Evolutionary conservation across 2,888 invertebrate species (phyloP).

Genomic region (Plagodis pulveraria): DNA sequence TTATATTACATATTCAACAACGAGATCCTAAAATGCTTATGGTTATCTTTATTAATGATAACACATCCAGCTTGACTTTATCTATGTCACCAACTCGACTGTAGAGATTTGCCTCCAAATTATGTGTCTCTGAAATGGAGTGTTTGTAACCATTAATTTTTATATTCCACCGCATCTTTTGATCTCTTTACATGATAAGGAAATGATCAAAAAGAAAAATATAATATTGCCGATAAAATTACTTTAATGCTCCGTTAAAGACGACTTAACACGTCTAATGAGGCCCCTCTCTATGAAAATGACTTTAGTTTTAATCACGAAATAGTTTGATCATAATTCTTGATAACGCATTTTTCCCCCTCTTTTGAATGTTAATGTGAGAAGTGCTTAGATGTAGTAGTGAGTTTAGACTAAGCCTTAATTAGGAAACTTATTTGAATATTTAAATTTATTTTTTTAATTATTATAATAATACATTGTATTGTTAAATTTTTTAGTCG

Average conservation of each 20-base stretch:
- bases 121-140: conserved; percentile 65
- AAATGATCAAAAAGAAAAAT: conserved; percentile 44
- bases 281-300: conserved; percentile 41
- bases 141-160: conserved; percentile 76
- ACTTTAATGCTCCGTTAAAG: conserved; percentile 37
- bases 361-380: conserved; percentile 35
- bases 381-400: conserved; percentile 17
- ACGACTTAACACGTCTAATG: conserved; percentile 46
- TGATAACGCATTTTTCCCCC: conserved; percentile 33
- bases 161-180: conserved; percentile 63
- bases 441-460: conserved; percentile 13
- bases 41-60: not conserved
- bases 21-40: too few relatives aligned
- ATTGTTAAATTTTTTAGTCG: not conserved
- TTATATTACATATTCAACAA: too few relatives aligned
- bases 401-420: conserved; percentile 18
- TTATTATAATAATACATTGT: conserved; percentile 21
- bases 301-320: conserved; percentile 26
- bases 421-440: conserved; percentile 23
- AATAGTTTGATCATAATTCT: conserved; percentile 35
- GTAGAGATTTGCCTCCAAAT: conserved; percentile 61
- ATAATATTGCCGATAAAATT: conserved; percentile 40
- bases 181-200: conserved; percentile 50
- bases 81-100: conserved; percentile 38
- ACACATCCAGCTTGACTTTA: conserved; percentile 25